Conservation (phyloP, 2,797 vertebrate genomes). For the Ispidina lecontei region DNA sequence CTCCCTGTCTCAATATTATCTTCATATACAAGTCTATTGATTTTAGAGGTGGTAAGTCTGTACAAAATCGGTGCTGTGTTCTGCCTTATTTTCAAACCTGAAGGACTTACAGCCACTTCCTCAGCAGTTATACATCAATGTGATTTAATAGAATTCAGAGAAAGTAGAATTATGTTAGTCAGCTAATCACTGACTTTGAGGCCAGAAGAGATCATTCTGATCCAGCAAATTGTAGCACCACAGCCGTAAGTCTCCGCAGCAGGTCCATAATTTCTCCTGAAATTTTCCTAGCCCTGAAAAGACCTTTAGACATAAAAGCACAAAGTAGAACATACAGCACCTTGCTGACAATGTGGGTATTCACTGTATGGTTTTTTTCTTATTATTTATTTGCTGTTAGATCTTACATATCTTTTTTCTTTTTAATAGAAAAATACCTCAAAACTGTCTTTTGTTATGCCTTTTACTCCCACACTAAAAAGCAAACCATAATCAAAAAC, state of each 20-base stretch:
- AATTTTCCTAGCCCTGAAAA: not conserved
- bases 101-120: not conserved
- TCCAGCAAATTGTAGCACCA: not conserved
- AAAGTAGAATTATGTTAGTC: not conserved
- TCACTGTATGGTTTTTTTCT: not conserved
- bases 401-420: not conserved
- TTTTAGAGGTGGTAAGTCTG: not conserved
- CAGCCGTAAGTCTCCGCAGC: not conserved
- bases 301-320: not conserved
- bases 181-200: not conserved
- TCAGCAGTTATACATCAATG: not conserved
- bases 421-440: not conserved
- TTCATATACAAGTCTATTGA: not conserved
- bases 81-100: not conserved
- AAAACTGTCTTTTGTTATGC: not conserved
- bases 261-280: not conserved
- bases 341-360: not conserved
- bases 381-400: not conserved
- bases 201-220: not conserved
- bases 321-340: not conserved
- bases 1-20: not conserved
- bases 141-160: not conserved
- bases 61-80: not conserved
- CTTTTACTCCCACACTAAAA: not conserved
- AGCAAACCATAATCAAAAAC: not conserved